phyloP scores from a whole-genome alignment of 2,888 invertebrate genomes.

The Smittia aterrima region DNA sequence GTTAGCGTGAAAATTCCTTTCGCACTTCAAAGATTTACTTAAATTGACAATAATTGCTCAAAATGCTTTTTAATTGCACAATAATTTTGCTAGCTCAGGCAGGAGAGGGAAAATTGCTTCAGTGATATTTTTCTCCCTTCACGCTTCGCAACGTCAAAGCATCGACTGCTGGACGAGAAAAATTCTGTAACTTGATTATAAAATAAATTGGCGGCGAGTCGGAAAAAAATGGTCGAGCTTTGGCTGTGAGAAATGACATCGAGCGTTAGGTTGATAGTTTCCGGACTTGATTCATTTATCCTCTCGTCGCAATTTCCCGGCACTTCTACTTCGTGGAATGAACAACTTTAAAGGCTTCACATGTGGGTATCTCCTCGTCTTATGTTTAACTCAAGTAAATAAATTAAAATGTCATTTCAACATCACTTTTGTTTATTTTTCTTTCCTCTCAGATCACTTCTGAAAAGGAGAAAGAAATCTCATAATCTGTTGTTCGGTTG shows the following conservation, averaged over 20 bases:
- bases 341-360: background rate
- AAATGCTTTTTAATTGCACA: constrained; percentile 34
- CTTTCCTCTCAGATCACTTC: background rate
- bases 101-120: background rate
- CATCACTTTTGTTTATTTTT: constrained; percentile 26
- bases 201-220: no score
- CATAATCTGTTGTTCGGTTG: constrained; percentile 19
- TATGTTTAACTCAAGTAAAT: constrained; percentile 8
- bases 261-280: background rate
- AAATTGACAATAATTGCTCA: constrained; percentile 23
- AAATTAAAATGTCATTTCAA: constrained; percentile 35
- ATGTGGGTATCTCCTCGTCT: background rate
- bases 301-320: background rate
- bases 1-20: constrained; percentile 14
- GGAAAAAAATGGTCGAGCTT: background rate
- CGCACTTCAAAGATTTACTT: background rate
- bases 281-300: background rate
- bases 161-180: no score
- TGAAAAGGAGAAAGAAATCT: background rate
- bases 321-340: background rate
- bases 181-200: background rate
- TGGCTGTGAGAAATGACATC: background rate
- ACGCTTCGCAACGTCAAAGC: background rate
- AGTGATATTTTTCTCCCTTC: background rate
- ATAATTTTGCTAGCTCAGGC: background rate